These are phyloP conservation scores for Gallinago stenura DNA, from an alignment of 2,797 vertebrate species.

Conservation along the genomic window DNA sequence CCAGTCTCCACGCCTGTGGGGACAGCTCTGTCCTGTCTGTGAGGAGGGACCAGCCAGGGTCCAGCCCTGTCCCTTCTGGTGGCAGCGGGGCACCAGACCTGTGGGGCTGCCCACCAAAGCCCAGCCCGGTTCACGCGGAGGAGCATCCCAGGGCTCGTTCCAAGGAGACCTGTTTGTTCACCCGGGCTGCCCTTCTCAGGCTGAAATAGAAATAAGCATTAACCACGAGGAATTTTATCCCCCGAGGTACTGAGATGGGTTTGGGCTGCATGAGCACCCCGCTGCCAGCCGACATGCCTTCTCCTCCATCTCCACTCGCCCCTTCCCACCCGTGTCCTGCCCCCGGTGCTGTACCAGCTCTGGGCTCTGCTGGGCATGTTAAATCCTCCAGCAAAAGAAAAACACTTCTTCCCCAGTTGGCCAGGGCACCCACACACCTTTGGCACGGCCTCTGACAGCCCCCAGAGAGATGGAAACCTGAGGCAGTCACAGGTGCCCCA, in stretches of 20 bases:
- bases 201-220: conserved; percentile 32
- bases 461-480: background rate
- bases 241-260: background rate
- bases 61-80: background rate
- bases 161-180: conserved; percentile 20
- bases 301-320: background rate
- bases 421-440: accelerated
- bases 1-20: background rate
- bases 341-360: background rate
- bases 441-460: background rate
- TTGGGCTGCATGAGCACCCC: background rate
- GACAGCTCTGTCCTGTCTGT: background rate
- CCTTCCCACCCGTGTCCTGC: no score
- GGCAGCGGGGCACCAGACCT: conserved; percentile 39
- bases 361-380: background rate
- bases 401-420: background rate
- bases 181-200: background rate
- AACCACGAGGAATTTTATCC: background rate
- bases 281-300: background rate
- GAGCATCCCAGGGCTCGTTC: background rate
- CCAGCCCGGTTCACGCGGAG: background rate
- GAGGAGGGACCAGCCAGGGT: background rate
- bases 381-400: background rate
- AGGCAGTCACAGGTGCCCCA: background rate
- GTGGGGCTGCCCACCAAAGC: background rate